These are phyloP conservation scores for Uropetala carovei DNA, from an alignment of 2,888 invertebrate genomes.

Conservation along the genomic window DNA sequence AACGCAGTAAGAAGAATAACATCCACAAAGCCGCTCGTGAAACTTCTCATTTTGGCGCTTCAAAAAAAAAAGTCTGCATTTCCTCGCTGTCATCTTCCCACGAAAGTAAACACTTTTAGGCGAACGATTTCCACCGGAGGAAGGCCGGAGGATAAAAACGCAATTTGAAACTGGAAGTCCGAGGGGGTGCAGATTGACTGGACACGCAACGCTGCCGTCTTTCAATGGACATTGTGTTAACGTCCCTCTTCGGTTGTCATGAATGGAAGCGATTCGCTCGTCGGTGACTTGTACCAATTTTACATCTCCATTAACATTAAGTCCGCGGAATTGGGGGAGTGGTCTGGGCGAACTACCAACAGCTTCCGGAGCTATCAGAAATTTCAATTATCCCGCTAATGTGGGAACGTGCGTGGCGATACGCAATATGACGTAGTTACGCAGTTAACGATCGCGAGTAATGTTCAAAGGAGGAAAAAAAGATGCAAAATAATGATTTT, in stretches of 20 bases:
- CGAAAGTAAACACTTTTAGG: neutral
- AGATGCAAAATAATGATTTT: too few species aligned
- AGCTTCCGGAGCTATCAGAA: too few species aligned
- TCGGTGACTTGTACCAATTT: neutral
- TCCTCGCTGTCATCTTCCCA: neutral
- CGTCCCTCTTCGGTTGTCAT: neutral
- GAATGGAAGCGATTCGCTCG: neutral
- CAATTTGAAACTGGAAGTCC: neutral
- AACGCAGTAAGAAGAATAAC: too few species aligned
- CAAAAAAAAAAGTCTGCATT: neutral
- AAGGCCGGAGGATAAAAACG: neutral
- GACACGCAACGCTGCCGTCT: neutral
- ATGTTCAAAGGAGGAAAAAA: too few species aligned
- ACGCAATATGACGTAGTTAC: too few species aligned
- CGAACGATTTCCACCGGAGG: neutral
- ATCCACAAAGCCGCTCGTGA: too few species aligned
- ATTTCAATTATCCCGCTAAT: too few species aligned
- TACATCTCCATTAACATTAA: neutral
- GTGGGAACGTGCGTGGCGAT: too few species aligned
- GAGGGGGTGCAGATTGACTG: neutral
- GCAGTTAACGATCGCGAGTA: too few species aligned
- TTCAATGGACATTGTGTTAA: constrained; percentile 17
- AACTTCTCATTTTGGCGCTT: too few species aligned
- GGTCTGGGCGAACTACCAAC: neutral
- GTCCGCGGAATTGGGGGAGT: neutral